phyloP scores from a whole-genome alignment of 2,113 vertebrate genomes.

The Sinocyclocheilus rhinocerous region DNA sequence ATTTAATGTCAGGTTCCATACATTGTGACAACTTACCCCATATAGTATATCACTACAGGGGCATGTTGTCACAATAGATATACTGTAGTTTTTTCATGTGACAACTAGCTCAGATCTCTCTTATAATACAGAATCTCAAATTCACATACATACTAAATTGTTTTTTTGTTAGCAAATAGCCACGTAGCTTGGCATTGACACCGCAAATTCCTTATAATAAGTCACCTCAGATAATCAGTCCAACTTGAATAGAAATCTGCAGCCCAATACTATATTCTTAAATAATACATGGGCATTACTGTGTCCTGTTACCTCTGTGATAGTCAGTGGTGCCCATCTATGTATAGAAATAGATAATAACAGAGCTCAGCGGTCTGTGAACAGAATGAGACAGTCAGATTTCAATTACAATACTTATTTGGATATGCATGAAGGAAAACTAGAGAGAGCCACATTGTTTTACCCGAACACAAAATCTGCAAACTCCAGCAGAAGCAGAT shows the following conservation, averaged over 20 bases:
- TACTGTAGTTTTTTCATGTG: too few species aligned
- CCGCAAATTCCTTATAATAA: not conserved
- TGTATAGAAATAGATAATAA: constrained; percentile 28
- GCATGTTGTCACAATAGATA: too few species aligned
- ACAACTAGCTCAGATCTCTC: too few species aligned
- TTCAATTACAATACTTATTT: constrained; percentile 28
- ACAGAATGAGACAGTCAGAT: constrained; percentile 3
- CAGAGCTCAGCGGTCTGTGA: constrained; percentile 2
- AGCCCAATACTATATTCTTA: constrained; percentile 5
- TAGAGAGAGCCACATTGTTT: constrained; percentile 23
- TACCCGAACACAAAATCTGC: not conserved
- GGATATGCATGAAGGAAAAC: constrained; percentile 28
- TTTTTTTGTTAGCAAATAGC: not conserved
- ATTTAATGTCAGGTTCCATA: too few species aligned
- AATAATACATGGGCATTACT: constrained; percentile 17
- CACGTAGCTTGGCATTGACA: not conserved
- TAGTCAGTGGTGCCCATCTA: not conserved
- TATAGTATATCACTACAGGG: too few species aligned
- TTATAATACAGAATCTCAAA: too few species aligned
- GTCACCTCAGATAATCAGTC: not conserved
- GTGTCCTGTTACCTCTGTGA: not conserved
- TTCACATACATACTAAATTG: too few species aligned
- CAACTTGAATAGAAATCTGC: not conserved
- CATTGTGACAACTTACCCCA: too few species aligned
- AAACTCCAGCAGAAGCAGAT: not conserved